Percentiles rank a stretch among this genome's conserved stretches.
Evolutionary conservation across 2,113 vertebrate genomes (phyloP).

Genomic region (Gopherus flavomarginatus): DNA sequence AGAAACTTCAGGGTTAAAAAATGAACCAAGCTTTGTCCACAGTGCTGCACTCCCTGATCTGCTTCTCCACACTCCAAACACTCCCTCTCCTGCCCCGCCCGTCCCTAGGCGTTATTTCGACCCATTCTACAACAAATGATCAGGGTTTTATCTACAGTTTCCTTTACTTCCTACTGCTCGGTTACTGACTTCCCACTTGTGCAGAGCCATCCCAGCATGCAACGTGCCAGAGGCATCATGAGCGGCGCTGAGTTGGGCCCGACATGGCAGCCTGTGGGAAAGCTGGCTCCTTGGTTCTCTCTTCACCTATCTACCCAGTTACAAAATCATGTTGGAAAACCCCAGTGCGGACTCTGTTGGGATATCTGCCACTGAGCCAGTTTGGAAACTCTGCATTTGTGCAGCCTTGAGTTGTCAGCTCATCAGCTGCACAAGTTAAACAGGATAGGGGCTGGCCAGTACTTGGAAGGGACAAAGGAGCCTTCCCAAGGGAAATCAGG

Average conservation of each 20-base stretch:
- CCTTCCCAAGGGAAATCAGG: neutral
- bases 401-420: neutral
- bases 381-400: neutral
- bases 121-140: neutral
- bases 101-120: too few species aligned
- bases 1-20: neutral
- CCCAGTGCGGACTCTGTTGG: neutral
- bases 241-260: neutral
- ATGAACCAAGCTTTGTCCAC: neutral
- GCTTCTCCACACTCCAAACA: neutral
- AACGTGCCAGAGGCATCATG: neutral
- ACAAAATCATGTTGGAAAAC: neutral
- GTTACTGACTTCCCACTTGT: neutral
- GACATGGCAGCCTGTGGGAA: neutral
- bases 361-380: too few species aligned
- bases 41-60: neutral
- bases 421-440: neutral
- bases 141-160: neutral
- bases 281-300: neutral
- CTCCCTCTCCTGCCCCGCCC: accelerated
- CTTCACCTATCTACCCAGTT: neutral
- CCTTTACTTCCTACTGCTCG: neutral
- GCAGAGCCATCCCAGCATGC: neutral
- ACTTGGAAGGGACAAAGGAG: neutral
- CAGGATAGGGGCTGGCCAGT: neutral